Base-by-base conservation (phyloP, 2,888 invertebrate species). In the Hipparchia sbordonii region DNA sequence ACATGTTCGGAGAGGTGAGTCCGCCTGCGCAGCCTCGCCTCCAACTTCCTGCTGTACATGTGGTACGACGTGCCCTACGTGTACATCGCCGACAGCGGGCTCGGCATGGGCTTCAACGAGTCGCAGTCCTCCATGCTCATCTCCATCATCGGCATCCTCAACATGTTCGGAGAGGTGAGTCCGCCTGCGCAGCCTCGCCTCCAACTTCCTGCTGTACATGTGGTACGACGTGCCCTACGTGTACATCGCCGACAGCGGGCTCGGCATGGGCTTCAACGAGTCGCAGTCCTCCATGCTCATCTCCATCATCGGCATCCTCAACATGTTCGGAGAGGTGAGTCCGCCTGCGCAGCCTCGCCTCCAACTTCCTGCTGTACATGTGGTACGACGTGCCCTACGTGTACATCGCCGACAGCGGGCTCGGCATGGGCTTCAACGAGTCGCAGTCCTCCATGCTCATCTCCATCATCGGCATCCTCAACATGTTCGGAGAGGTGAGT, bases 11-110 rank as follows among this genome's bases (percentile, higher is more conserved):
- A 77, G 97, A 97, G 95, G 97, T 97, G 82, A 94, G 96, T 79
- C 7, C 39, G 5, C 39, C 4, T 39, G 39, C 39, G 39, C n/a
- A n/a, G n/a, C n/a, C n/a, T n/a, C n/a, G n/a, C n/a, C n/a, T n/a
- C n/a, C n/a, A n/a, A n/a, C n/a, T n/a, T n/a, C n/a, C n/a, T n/a
- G n/a, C n/a, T n/a, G n/a, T n/a, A n/a, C n/a, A n/a, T n/a, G 82
- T 98, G 98, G 97, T 97, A 97, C 89, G 98, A 98, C 87, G 97
- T 98, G 72, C 98, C 98, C 2, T 98, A 98, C 88, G 97, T 98
- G 79, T 98, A 98, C 92, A 95, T 98, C 78, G 96, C 97, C 2
- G 98, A 98, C 85, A 96, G 96, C 85, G 97, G 97, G 9, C 94
- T 95, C 82, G 95, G 95, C 75, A 94, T 96, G 87, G 97, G 97